Percentiles rank a stretch among this genome's conserved stretches.
phyloP scores from a whole-genome alignment of 2,888 invertebrate species.

The Luperina nickerlii region DNA sequence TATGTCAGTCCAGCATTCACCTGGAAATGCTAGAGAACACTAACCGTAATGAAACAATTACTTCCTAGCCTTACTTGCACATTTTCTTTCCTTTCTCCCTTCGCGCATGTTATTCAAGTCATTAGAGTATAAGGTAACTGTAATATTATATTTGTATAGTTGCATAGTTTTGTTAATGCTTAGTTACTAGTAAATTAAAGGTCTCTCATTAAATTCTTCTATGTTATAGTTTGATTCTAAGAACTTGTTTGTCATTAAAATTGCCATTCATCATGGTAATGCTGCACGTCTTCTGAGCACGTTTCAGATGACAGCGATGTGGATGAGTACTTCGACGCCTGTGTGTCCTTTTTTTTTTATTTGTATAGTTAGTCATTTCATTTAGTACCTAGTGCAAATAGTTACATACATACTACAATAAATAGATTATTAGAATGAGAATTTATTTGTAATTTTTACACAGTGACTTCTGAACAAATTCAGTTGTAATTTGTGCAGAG shows the following conservation, averaged over 20 bases:
- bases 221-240: neutral
- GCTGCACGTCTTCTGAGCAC: too few relatives aligned
- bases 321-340: too few relatives aligned
- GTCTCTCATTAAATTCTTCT: neutral
- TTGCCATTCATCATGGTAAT: neutral
- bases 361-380: too few relatives aligned
- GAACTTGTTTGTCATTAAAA: neutral
- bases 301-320: too few relatives aligned
- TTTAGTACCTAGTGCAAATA: too few relatives aligned
- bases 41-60: slow-evolving; percentile 53
- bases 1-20: slow-evolving; percentile 57
- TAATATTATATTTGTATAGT: slow-evolving; percentile 5
- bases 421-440: neutral
- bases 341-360: too few relatives aligned
- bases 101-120: slow-evolving; percentile 42
- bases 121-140: slow-evolving; percentile 36
- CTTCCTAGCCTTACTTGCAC: slow-evolving; percentile 56
- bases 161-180: neutral
- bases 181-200: neutral
- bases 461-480: neutral
- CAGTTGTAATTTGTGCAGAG: neutral
- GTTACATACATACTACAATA: too few relatives aligned
- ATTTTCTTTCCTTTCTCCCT: slow-evolving; percentile 66
- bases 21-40: slow-evolving; percentile 60
- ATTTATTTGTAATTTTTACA: neutral